Conservation (phyloP, 2,113 vertebrate genomes). For the Pollimyrus isidori region DNA sequence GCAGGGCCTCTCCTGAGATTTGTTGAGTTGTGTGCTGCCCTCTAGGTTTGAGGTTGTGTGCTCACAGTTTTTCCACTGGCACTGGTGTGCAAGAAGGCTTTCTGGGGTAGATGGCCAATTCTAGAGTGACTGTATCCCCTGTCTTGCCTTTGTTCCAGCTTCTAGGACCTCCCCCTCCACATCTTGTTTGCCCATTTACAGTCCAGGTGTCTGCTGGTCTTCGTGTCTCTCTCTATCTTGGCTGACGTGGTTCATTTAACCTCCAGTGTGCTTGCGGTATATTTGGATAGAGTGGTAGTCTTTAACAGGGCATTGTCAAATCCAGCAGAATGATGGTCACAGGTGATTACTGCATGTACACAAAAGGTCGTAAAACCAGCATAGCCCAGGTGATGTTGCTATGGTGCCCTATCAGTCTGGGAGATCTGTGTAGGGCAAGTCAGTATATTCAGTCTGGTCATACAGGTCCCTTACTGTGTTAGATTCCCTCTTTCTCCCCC, state of each 20-base stretch:
- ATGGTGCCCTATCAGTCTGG: neutral
- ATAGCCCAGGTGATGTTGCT: neutral
- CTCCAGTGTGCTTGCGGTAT: neutral
- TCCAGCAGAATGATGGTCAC: neutral
- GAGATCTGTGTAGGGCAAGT: neutral
- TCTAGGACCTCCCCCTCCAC: neutral
- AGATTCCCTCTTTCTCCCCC: neutral
- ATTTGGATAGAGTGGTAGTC: neutral
- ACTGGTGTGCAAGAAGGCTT: neutral
- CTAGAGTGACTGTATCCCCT: neutral
- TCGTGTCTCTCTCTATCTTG: neutral
- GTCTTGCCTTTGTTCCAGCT: neutral
- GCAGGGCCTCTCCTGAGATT: neutral
- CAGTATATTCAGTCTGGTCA: neutral
- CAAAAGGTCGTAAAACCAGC: neutral
- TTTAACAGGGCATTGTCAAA: neutral
- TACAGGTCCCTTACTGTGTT: neutral
- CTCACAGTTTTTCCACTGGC: neutral
- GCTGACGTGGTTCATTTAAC: neutral
- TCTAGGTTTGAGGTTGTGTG: neutral
- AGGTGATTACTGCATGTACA: neutral
- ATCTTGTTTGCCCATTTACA: neutral
- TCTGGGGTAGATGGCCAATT: neutral
- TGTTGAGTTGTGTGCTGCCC: neutral
- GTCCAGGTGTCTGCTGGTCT: neutral